Evolutionary conservation across 2,113 vertebrate genomes (phyloP).

Genomic region (Corythoichthys haematopterus): DNA sequence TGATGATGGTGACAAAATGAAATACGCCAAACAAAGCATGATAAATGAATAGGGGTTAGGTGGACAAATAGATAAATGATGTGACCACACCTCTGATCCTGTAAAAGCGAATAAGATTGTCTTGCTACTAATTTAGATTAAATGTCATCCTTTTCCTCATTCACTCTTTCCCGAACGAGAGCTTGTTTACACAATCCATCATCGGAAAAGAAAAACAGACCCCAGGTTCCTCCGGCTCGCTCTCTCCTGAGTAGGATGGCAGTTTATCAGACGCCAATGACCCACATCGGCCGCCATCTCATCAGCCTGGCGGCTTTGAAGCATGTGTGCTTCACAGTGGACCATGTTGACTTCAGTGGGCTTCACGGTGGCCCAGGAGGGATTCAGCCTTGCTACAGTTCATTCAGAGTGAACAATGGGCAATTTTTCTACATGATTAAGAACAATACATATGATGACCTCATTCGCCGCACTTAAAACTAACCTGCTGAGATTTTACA

Average conservation of each 20-base stretch:
- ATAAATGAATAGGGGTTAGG: not conserved
- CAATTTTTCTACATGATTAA: not conserved
- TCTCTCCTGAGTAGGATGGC: not conserved
- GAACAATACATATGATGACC: not conserved
- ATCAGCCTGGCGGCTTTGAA: not conserved
- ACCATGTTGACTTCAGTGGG: not conserved
- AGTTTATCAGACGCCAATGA: conserved; percentile 2
- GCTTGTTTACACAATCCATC: conserved; percentile 1
- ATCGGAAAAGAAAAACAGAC: not conserved
- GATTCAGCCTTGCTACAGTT: not conserved
- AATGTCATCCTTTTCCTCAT: not conserved
- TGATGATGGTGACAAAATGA: no score
- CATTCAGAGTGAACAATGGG: not conserved
- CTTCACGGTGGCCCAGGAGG: not conserved
- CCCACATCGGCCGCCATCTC: not conserved
- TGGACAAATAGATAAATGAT: not conserved
- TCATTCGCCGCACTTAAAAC: not conserved
- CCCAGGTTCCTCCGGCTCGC: not conserved
- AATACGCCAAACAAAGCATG: not conserved
- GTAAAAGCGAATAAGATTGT: not conserved
- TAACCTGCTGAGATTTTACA: not conserved
- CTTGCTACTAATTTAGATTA: not conserved
- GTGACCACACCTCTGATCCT: not conserved
- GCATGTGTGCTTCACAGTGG: not conserved
- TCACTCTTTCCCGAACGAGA: not conserved